Evolutionary conservation across 2,113 vertebrate genomes (phyloP).

Genomic region (Montifringilla adamsi): DNA sequence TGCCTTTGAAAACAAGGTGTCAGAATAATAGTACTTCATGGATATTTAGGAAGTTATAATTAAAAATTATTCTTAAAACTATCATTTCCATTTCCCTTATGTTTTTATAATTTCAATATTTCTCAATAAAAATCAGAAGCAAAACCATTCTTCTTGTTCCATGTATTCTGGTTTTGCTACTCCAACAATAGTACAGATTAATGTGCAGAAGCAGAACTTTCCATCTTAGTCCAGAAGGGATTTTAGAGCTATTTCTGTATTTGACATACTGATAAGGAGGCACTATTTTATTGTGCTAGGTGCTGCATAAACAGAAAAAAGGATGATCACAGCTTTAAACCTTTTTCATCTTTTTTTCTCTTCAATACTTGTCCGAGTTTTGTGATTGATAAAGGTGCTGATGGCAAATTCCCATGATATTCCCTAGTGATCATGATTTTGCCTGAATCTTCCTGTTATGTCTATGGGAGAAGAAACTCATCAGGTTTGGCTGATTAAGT

Average conservation of each 20-base stretch:
- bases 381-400: neutral
- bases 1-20: neutral
- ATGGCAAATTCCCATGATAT: neutral
- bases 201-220: neutral
- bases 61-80: neutral
- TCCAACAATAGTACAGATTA: neutral
- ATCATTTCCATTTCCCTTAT: neutral
- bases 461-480: neutral
- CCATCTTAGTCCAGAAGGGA: neutral
- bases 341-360: neutral
- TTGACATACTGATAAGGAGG: neutral
- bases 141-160: neutral
- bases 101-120: neutral
- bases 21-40: neutral
- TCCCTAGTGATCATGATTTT: neutral
- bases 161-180: neutral
- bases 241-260: neutral
- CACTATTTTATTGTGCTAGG: neutral
- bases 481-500: neutral
- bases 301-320: neutral
- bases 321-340: neutral
- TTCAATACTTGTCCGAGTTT: neutral
- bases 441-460: neutral
- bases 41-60: neutral
- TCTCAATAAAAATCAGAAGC: neutral